Base-by-base conservation (phyloP, 1,140 invertebrate genomes). In the Lepidostoma basale region DNA sequence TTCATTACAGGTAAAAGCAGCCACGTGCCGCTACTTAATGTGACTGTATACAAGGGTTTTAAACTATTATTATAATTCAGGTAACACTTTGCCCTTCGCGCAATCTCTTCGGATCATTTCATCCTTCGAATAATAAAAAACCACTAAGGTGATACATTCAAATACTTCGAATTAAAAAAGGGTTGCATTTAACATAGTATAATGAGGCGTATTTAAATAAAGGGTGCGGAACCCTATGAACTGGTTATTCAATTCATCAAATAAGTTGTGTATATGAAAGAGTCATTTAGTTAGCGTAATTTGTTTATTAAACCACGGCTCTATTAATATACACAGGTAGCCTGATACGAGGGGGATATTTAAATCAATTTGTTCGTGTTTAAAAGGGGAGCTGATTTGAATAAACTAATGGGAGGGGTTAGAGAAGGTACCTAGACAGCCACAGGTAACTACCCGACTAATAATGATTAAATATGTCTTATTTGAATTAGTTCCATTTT, bases 1-100 rank as follows among this genome's bases (percentile, higher is more conserved):
- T 70, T 65, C 62, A 70, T 49, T 60, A 54, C 68, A 70, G 68
- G 68, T 70, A 70, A 70, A 70, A 56, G 49, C 45, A 30, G 70
- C 62, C 70, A 68, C 70, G 70, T 59, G 70, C 39, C 70, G 20
- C 60, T 30, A 56, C 59, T 72, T 68, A 64, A 18, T 62, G 44
- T 59, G 64, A 67, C 54, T 67, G 45, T 58, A 44, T 47, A 20
- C 14, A 42, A 30, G 62, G 62, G 62, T 49, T 64, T 66, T 10
- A 14, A 18, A 56, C 58, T 66, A 25, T 58, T 56, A 66, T 56
- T 58, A 56, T 66, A 66, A 56, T 56, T 42, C 47, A 66, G 36
- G 42, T 63, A 62, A 30, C 40, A 40, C 26, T 42, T 23, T 26
- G 10, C 63, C 47, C 63, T 56, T 20, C 30, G 30, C 12, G n/a